Base-by-base conservation (phyloP, 2,888 invertebrate genomes). In the Amblyteles armatorius region DNA sequence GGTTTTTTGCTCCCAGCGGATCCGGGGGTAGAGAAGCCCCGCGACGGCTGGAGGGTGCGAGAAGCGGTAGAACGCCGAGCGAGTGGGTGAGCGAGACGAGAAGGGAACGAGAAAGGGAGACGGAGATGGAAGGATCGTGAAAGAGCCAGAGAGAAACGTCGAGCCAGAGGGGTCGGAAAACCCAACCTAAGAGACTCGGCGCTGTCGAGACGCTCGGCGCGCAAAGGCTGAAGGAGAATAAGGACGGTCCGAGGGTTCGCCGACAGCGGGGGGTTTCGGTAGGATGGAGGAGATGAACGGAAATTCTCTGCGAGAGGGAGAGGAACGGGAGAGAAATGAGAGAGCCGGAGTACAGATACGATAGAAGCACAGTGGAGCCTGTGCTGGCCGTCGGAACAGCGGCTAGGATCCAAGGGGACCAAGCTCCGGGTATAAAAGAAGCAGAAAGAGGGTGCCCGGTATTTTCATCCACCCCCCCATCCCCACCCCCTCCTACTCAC, bases 151-250 rank as follows among this genome's bases (percentile, higher is more conserved):
- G 78, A 78, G 77, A 84, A 85, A 84, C 72, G 82, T 55, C 68
- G 82, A 68, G 84, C 79, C 55, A 67, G 85, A 79, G 86, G 87
- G 87, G 88, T 88, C 88, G 90, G 77, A 91, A 91, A 91, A 91
- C 92, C 92, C 88, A 92, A 92, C 92, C 91, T 92, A 93, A 93
- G 92, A 93, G 93, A 93, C 92, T 91, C 88, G 90, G 88, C 48
- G 55, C 71, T 80, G 82, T 82, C 71, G 87, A 89, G 88, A 89
- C 88, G 88, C 89, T 89, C 89, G 87, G 79, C 19, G 82, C 72
- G 91, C 88, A 91, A 91, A 91, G 89, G 90, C 90, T 90, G 87
- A 90, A 87, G 89, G 89, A 91, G 92, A 91, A 91, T 90, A 90
- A 92, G 92, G 89, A 91, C 81, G 90, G 91, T 88, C 88, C 88